Evolutionary conservation across 2,113 vertebrate genomes (phyloP).

Genomic region (Pseudolaguvia tuberculata): DNA sequence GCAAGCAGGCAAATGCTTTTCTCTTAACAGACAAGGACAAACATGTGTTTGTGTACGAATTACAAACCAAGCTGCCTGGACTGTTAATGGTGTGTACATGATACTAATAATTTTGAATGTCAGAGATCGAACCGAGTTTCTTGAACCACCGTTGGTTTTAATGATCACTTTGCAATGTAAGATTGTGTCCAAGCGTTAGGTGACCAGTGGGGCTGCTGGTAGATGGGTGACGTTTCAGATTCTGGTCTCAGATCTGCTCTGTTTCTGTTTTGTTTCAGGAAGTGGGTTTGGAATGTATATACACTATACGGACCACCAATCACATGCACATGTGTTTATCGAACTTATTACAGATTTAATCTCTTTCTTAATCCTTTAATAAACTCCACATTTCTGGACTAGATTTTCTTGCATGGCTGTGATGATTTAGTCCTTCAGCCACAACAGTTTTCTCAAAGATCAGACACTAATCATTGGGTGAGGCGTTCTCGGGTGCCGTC

Average conservation of each 20-base stretch:
- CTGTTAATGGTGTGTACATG: slow-evolving; percentile 12
- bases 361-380: no score
- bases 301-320: no score
- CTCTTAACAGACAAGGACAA: slow-evolving; percentile 27
- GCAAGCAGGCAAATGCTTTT: slow-evolving; percentile 6
- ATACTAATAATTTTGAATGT: slow-evolving; percentile 18
- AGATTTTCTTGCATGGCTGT: no score
- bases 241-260: no score
- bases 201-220: neutral
- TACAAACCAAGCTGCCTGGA: slow-evolving; percentile 10
- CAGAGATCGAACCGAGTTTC: neutral
- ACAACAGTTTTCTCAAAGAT: no score
- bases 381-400: no score
- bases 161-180: neutral
- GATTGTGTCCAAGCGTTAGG: neutral
- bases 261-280: no score
- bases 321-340: no score
- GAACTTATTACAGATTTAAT: no score
- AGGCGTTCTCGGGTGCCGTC: no score
- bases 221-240: neutral
- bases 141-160: neutral
- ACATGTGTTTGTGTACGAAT: slow-evolving; percentile 24
- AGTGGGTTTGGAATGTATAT: neutral
- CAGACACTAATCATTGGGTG: no score
- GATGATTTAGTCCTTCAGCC: no score